phyloP scores from a whole-genome alignment of 2,888 invertebrate genomes.

The Diabrotica balteata region DNA sequence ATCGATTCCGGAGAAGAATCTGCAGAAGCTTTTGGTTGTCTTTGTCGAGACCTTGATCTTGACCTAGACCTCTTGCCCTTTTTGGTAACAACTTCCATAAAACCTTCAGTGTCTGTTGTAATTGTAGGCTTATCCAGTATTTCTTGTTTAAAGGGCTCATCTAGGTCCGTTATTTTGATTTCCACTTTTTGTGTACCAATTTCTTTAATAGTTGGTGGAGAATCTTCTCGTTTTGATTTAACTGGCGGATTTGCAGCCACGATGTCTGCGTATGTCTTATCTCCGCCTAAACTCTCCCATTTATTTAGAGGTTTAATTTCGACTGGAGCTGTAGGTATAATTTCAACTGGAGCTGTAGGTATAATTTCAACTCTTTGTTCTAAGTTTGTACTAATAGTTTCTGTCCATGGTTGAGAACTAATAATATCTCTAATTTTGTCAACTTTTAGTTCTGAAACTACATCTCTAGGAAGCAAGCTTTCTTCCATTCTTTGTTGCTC shows the following conservation, averaged over 20 bases:
- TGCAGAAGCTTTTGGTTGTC: constrained; percentile 46
- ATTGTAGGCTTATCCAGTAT: not conserved
- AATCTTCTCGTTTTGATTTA: constrained; percentile 33
- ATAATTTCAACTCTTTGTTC: constrained; percentile 1
- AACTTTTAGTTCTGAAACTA: constrained; percentile 45
- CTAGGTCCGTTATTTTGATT: constrained; percentile 40
- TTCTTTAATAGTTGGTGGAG: not conserved
- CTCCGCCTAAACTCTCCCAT: constrained; percentile 63
- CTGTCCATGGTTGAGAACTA: constrained; percentile 5
- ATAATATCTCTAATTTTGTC: constrained; percentile 31
- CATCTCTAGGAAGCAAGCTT: constrained; percentile 46
- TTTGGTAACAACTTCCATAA: constrained; percentile 57
- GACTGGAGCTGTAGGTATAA: constrained; percentile 2
- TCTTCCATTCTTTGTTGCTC: constrained; percentile 44
- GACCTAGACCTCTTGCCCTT: constrained; percentile 65
- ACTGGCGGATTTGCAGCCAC: constrained; percentile 61
- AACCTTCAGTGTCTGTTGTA: constrained; percentile 58
- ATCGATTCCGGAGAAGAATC: not conserved
- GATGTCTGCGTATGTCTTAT: constrained; percentile 76
- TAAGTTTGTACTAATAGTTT: not conserved
- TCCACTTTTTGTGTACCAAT: constrained; percentile 38
- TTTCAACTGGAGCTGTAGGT: constrained; percentile 6
- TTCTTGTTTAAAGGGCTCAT: constrained; percentile 48
- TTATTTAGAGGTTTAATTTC: constrained; percentile 54
- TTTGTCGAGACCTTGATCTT: constrained; percentile 49